Conservation (phyloP, 2,888 invertebrate genomes). For the Athetis lepigone region DNA sequence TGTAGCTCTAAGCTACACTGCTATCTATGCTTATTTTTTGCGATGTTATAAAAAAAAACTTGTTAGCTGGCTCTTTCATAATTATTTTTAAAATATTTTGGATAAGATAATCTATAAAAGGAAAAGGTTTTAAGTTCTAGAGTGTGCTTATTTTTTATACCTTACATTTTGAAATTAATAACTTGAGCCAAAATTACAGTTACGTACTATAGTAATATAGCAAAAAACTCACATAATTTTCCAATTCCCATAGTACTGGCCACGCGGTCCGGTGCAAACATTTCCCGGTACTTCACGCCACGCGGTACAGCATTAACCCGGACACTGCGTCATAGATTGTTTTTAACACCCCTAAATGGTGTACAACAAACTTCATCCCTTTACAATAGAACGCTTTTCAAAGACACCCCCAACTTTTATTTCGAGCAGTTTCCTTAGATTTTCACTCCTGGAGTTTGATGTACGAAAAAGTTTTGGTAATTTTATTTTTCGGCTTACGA, state of each 20-base stretch:
- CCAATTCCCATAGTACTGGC: conserved; percentile 39
- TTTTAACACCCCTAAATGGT: conserved; percentile 81
- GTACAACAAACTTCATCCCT: conserved; percentile 73
- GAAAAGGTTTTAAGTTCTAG: too few relatives aligned
- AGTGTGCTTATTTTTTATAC: too few relatives aligned
- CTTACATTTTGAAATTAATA: too few relatives aligned
- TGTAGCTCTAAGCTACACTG: too few relatives aligned
- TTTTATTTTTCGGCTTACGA: conserved; percentile 57
- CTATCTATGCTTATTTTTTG: too few relatives aligned
- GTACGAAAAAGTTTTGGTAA: conserved; percentile 53
- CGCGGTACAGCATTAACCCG: conserved; percentile 72
- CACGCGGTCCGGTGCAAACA: conserved; percentile 63
- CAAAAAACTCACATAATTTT: background rate
- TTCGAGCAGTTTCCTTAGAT: conserved; percentile 49
- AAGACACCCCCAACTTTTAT: conserved; percentile 64
- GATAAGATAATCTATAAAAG: too few relatives aligned
- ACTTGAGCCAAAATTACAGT: too few relatives aligned
- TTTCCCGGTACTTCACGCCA: conserved; percentile 61
- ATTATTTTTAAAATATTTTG: too few relatives aligned
- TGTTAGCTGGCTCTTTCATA: too few relatives aligned
- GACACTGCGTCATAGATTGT: conserved; percentile 78
- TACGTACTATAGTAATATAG: too few relatives aligned
- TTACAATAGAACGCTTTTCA: conserved; percentile 62
- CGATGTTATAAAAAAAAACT: too few relatives aligned
- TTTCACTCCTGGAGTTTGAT: conserved; percentile 56